phyloP scores from a whole-genome alignment of 2,797 vertebrate genomes.

The Miopithecus talapoin region DNA sequence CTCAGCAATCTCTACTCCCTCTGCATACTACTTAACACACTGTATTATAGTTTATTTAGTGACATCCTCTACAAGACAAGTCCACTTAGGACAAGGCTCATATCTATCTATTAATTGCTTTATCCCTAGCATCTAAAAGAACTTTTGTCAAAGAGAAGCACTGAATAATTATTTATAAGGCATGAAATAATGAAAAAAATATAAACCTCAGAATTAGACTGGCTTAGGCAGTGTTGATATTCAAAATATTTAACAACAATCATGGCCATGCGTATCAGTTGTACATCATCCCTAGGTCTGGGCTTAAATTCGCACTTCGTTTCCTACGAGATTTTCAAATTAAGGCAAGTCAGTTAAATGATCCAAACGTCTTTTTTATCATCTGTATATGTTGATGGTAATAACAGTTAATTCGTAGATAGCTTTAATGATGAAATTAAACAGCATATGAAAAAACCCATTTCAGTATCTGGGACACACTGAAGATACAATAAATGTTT shows the following conservation, averaged over 20 bases:
- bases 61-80: not conserved
- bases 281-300: not conserved
- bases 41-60: not conserved
- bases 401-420: not conserved
- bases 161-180: not conserved
- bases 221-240: not conserved
- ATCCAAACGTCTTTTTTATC: not conserved
- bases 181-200: not conserved
- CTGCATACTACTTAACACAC: not conserved
- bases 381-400: not conserved
- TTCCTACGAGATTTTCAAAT: not conserved
- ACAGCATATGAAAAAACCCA: not conserved
- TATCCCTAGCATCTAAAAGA: not conserved
- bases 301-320: constrained; percentile 21
- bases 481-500: not conserved
- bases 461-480: not conserved
- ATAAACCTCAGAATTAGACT: not conserved
- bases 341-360: not conserved
- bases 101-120: not conserved
- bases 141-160: not conserved
- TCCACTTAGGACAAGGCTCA: not conserved
- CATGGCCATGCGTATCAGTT: not conserved
- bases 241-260: not conserved
- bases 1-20: not conserved
- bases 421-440: constrained; percentile 32